Evolutionary conservation across 2,888 invertebrate genomes (phyloP), one percentile per base, ranked within the genome.

Genomic region (Aplocera efformata): DNA sequence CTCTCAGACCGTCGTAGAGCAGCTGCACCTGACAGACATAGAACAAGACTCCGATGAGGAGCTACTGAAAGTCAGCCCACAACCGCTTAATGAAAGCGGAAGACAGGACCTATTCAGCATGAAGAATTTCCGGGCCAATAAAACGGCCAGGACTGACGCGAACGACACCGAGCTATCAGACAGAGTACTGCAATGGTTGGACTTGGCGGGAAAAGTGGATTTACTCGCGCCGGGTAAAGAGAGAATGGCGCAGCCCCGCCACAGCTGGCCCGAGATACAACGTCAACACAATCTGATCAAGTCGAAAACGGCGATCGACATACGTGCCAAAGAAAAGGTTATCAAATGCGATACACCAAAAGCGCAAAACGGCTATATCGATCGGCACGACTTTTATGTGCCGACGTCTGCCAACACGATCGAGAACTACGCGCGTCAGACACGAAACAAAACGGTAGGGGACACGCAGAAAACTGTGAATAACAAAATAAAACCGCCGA

Each of bases 141-240:
- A 84, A 47, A 84, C 86, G 0, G 65, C 75, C 5, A 67, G 83
- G 32, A 56, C 56, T 1, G 85, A 86, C 1, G 58, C 54, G 0
- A 73, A 75, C 41, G 79, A 79, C 48, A 83, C 74, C 0, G 86
- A 85, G n/a, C 56, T 89, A 10, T 89, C 94, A 0, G 94, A 95
- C 45, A 88, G 94, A 37, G 95, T 95, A 0, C 75, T 95, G 2
- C 92, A 94, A 58, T 95, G 95, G 95, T 65, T 95, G 51, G 94
- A 95, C 67, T 77, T 94, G 39, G 94, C 94, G 0, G 93, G 92
- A 0, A 90, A 91, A 60, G 83, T 89, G 1, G 83, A 85, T 53
- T 58, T 88, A 17, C 49, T 88, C 9, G 72, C 75, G n/a, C 72
- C 80, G 1, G 73, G 76, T 7, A 79, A 72, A 17, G 79, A 81